Conservation (phyloP, 2,113 vertebrate genomes). For the Pollimyrus isidori region DNA sequence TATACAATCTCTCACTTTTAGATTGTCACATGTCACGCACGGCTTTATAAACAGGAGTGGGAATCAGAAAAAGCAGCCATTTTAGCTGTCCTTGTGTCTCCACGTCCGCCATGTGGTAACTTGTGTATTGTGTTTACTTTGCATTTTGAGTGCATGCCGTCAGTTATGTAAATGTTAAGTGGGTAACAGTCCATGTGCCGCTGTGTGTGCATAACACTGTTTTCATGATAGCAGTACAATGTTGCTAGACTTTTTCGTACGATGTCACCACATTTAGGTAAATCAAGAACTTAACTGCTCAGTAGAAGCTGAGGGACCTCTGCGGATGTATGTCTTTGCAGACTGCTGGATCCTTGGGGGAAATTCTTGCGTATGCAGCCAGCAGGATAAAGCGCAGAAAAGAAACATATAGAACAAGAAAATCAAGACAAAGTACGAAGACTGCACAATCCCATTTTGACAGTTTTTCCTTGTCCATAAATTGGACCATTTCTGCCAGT, state of each 20-base stretch:
- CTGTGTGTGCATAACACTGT: background rate
- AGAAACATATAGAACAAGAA: background rate
- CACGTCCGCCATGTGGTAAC: background rate
- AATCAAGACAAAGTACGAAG: too few relatives aligned
- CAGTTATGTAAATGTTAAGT: background rate
- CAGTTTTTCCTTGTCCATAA: background rate
- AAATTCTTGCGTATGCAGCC: background rate
- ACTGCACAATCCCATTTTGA: too few relatives aligned
- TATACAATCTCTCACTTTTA: constrained; percentile 29
- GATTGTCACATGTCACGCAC: background rate
- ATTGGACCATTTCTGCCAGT: background rate
- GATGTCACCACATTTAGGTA: background rate
- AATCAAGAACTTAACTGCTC: background rate
- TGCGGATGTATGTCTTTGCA: background rate
- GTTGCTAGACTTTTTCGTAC: background rate
- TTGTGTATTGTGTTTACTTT: background rate
- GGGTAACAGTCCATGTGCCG: background rate
- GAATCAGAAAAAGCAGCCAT: constrained; percentile 43
- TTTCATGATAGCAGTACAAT: background rate
- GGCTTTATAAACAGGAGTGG: constrained; percentile 58
- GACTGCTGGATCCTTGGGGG: background rate
- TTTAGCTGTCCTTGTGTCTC: constrained; percentile 35
- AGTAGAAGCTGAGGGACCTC: background rate
- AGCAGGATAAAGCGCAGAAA: background rate
- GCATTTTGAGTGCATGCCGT: background rate